These are phyloP conservation scores for Polyommatus icarus DNA, from an alignment of 2,888 invertebrate species.

Conservation along the genomic window DNA sequence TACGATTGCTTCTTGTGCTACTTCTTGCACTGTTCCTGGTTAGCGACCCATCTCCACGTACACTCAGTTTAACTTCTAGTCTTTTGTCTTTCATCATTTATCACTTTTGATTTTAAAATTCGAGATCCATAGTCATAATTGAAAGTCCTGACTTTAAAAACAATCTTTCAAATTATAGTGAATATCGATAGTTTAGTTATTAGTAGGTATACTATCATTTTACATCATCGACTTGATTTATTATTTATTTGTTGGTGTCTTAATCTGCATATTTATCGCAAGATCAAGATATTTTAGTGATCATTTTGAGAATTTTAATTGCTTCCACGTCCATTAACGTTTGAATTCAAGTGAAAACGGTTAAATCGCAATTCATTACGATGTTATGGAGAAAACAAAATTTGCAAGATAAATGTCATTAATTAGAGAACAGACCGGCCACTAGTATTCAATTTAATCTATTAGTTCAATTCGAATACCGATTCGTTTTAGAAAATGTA, in stretches of 20 bases:
- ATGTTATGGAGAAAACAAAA: constrained; percentile 20
- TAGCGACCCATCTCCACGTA: constrained; percentile 72
- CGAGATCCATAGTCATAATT: constrained; percentile 22
- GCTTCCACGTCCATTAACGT: constrained; percentile 22
- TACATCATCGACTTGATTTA: neutral
- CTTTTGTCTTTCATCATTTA: constrained; percentile 72
- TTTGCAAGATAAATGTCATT: constrained; percentile 11
- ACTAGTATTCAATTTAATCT: constrained; percentile 11
- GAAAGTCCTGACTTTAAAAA: neutral
- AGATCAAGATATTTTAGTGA: constrained; percentile 5
- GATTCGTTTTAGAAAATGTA: constrained; percentile 6
- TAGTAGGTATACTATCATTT: constrained; percentile 43
- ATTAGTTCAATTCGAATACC: constrained; percentile 2
- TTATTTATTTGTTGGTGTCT: neutral
- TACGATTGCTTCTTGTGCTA: constrained; percentile 68
- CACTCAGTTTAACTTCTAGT: constrained; percentile 72
- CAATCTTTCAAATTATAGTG: neutral
- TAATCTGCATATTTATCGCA: constrained; percentile 7
- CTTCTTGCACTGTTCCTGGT: constrained; percentile 65
- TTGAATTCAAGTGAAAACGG: constrained; percentile 22
- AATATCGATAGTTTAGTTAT: constrained; percentile 29
- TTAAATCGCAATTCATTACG: constrained; percentile 3
- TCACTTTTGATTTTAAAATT: constrained; percentile 41
- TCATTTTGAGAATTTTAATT: constrained; percentile 15
- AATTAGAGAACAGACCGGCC: constrained; percentile 5